A percentile compares a stretch with the other conserved stretches of the same genome.
Conservation (phyloP, 2,113 vertebrate genomes). For the Trichomycterus rosablanca region DNA sequence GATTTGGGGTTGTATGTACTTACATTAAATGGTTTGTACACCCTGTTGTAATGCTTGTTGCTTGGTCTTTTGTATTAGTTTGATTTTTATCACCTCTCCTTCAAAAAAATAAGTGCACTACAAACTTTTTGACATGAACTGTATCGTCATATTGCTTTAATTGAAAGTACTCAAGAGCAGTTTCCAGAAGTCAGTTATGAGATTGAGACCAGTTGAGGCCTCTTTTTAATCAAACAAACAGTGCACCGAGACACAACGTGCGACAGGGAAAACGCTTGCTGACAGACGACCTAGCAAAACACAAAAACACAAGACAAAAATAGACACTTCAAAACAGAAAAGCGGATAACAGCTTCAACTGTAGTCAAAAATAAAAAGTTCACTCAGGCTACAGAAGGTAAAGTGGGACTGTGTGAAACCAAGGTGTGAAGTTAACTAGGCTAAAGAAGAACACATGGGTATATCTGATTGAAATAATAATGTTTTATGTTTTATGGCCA, state of each 20-base stretch:
- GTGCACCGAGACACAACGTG: constrained; percentile 7
- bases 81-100: too few species aligned
- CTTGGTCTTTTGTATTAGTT: too few species aligned
- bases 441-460: constrained; percentile 9
- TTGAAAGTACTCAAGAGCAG: constrained; percentile 8
- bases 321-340: constrained; percentile 5
- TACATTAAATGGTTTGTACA: too few species aligned
- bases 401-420: constrained; percentile 3
- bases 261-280: constrained; percentile 1
- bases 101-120: too few species aligned
- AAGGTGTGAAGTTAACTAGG: constrained; percentile 3
- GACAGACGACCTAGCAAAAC: constrained; percentile 30
- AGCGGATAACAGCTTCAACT: constrained; percentile 30
- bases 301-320: constrained; percentile 21
- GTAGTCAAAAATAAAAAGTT: constrained; percentile 21
- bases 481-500: not conserved
- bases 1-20: too few species aligned
- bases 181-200: not conserved
- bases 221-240: constrained; percentile 4
- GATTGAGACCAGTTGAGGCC: constrained; percentile 24
- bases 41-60: too few species aligned
- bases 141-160: too few species aligned
- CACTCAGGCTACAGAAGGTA: constrained; percentile 1
- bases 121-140: too few species aligned
- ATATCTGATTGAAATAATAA: constrained; percentile 5